phyloP scores from a whole-genome alignment of 2,888 invertebrate species.

The Agonopterix alstromeriana region DNA sequence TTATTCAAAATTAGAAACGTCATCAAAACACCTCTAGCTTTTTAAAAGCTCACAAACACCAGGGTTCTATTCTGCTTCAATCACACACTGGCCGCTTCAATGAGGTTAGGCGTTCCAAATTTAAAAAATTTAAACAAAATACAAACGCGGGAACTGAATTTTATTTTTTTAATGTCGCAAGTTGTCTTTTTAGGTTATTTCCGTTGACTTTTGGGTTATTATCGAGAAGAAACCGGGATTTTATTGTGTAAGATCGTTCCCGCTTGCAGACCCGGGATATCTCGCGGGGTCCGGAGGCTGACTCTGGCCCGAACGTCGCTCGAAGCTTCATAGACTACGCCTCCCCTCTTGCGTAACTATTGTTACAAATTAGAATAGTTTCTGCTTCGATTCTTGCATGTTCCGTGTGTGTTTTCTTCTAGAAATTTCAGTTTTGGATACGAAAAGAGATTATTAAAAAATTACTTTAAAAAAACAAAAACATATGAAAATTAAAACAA shows the following conservation, averaged over 20 bases:
- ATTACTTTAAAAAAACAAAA: too few relatives aligned
- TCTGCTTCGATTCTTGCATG: too few relatives aligned
- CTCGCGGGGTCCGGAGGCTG: conserved; percentile 60
- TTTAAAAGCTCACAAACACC: background rate
- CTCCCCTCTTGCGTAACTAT: conserved; percentile 73
- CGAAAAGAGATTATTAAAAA: too few relatives aligned
- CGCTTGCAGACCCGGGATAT: conserved; percentile 43
- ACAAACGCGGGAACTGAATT: conserved; percentile 19
- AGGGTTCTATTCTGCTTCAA: conserved; percentile 11
- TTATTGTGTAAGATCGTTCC: background rate
- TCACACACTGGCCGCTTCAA: conserved; percentile 33
- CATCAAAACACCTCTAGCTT: background rate
- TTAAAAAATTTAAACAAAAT: conserved; percentile 31
- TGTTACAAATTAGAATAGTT: conserved; percentile 29
- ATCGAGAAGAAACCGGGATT: background rate
- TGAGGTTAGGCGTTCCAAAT: conserved; percentile 31
- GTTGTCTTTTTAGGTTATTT: conserved; percentile 23
- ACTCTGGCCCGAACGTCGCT: conserved; percentile 47
- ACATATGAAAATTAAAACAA: too few relatives aligned
- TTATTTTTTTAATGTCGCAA: conserved; percentile 15
- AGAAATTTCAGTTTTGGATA: too few relatives aligned
- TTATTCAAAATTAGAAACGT: background rate
- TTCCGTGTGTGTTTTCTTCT: too few relatives aligned
- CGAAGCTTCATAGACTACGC: conserved; percentile 57
- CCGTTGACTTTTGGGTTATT: conserved; percentile 18